Conservation (phyloP, 2,797 vertebrate genomes). For the Sebastes iracundus region DNA sequence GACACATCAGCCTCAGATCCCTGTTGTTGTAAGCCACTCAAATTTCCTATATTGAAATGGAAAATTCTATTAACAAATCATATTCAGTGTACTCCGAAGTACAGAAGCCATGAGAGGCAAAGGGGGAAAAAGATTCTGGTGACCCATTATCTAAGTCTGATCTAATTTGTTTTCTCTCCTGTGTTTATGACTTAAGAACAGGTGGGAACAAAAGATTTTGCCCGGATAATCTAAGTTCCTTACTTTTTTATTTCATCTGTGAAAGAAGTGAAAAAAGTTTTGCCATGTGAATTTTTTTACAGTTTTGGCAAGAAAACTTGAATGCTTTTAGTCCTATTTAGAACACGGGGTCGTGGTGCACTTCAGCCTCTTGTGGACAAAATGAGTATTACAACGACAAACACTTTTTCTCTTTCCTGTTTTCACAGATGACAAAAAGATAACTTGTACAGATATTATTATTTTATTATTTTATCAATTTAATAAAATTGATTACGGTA, state of each 20-base stretch:
- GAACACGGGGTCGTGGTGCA: neutral
- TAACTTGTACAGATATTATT: too few relatives aligned
- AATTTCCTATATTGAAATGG: neutral
- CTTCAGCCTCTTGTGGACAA: neutral
- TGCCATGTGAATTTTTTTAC: too few relatives aligned
- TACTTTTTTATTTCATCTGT: too few relatives aligned
- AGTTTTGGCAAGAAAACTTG: neutral
- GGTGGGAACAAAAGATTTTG: neutral
- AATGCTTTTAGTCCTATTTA: neutral
- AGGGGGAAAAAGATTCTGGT: neutral
- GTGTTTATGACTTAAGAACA: neutral
- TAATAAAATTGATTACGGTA: too few relatives aligned
- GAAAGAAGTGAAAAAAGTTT: too few relatives aligned
- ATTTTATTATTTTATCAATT: too few relatives aligned
- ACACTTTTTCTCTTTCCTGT: neutral
- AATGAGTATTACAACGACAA: neutral
- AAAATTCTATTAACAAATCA: neutral
- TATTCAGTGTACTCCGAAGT: neutral
- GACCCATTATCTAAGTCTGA: neutral
- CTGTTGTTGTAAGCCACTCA: neutral
- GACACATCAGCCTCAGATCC: neutral
- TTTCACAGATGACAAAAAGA: neutral
- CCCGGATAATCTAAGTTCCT: neutral
- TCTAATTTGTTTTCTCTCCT: neutral
- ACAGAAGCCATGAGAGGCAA: neutral